Base-by-base conservation (phyloP, 2,888 invertebrate species). In the Rhagonycha fulva region DNA sequence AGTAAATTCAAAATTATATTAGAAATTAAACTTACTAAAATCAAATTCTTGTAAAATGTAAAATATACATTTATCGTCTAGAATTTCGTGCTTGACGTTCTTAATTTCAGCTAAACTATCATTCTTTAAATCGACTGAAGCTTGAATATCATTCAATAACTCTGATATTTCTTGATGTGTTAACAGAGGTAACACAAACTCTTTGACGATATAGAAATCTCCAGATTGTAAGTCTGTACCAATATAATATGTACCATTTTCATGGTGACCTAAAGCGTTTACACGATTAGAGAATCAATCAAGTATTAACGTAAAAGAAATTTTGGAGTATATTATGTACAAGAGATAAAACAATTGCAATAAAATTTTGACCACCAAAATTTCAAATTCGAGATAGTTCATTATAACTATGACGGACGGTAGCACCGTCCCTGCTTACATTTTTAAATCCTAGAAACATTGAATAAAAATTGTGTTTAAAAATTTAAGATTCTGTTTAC, bases 71-170 rank as follows among this genome's bases (percentile, higher is more conserved):
- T 89, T 90, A 78, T 94, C 93, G 78, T 92, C 92, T 23, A 91
- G 89, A 11, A 88, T 82, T 28, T 82, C 82, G 76, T 88, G 90
- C 83, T 93, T 92, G 86, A 96, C 92, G 70, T 94, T 94, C 76
- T 93, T 89, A 87, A 96, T 97, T 68, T 93, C 92, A 9, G 94
- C 91, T 69, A 97, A 88, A 84, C 94, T 93, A 12, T 90, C 88
- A 85, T 96, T 95, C 83, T 91, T 91, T 2, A 96, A 84, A 80
- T 92, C 91, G n/a, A 92, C 89, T 76, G 96, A 70, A 26, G 14
- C 12, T 14, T 11, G 14, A 14, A 74, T 23, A 10, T 74, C 11
- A 5, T 66, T 88, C 23, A 32, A 32, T n/a, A 32, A 12, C 12
- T 32, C 32, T 0, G 32, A 12, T 32, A 32, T 32, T 32, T 32